phyloP scores from a whole-genome alignment of 2,888 invertebrate species.

The Matsumyia berberina region DNA sequence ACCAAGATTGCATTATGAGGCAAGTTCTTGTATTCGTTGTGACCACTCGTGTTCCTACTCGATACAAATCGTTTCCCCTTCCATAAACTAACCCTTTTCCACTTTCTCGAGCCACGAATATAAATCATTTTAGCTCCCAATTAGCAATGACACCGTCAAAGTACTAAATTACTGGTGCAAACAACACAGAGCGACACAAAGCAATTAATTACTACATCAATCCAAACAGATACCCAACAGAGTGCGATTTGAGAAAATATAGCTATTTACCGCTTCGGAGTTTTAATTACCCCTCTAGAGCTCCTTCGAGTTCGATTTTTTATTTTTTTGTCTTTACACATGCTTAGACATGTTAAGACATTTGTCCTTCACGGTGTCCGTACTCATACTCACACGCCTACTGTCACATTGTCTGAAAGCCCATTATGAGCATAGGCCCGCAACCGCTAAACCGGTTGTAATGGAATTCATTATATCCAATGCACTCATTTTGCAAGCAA shows the following conservation, averaged over 20 bases:
- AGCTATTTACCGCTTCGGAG: slow-evolving; percentile 61
- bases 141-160: slow-evolving; percentile 63
- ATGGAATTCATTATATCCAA: slow-evolving; percentile 75
- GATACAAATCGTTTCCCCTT: too few species aligned
- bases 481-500: slow-evolving; percentile 72
- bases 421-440: slow-evolving; percentile 52
- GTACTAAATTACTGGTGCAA: slow-evolving; percentile 66
- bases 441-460: slow-evolving; percentile 66
- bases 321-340: slow-evolving; percentile 62
- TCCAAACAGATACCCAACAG: slow-evolving; percentile 64
- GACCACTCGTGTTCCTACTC: too few species aligned
- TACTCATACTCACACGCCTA: slow-evolving; percentile 70
- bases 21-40: too few species aligned
- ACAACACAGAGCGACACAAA: slow-evolving; percentile 65
- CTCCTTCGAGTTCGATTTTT: slow-evolving; percentile 54
- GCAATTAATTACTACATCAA: slow-evolving; percentile 75
- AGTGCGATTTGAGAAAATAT: slow-evolving; percentile 68
- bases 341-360: slow-evolving; percentile 75
- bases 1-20: too few species aligned
- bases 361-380: slow-evolving; percentile 74
- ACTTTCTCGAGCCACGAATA: background rate
- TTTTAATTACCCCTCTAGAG: slow-evolving; percentile 70
- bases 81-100: background rate
- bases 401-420: slow-evolving; percentile 70
- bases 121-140: slow-evolving; percentile 60